Evolutionary conservation across 2,888 invertebrate species (phyloP).

Genomic region (Drosophila basisetae): DNA sequence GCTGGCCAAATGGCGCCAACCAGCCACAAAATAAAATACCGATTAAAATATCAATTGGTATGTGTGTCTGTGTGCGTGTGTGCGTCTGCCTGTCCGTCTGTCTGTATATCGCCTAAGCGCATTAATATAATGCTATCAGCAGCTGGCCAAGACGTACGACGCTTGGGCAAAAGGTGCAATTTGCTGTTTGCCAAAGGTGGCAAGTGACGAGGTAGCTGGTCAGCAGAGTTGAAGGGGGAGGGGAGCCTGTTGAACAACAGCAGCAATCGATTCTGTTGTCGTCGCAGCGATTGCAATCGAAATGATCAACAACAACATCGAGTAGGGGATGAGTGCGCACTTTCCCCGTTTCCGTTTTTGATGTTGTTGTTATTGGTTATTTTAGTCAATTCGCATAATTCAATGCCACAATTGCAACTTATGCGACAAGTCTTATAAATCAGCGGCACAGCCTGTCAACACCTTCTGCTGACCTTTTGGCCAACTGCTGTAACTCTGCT

Average conservation of each 20-base stretch:
- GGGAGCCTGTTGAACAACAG: conserved; percentile 11
- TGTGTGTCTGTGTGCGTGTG: conserved; percentile 9
- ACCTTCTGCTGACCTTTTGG: conserved; percentile 53
- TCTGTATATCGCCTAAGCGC: conserved; percentile 64
- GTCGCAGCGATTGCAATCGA: conserved; percentile 52
- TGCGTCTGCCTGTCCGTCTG: background rate
- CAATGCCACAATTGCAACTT: conserved; percentile 58
- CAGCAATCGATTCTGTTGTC: conserved; percentile 65
- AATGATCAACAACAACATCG: background rate
- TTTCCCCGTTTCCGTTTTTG: conserved; percentile 48
- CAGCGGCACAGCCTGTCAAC: conserved; percentile 50
- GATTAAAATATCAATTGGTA: conserved; percentile 74
- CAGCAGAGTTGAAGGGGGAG: background rate
- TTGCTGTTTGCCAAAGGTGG: conserved; percentile 1
- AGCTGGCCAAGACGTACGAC: conserved; percentile 49
- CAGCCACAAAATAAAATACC: conserved; percentile 73
- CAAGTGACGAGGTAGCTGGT: conserved; percentile 1
- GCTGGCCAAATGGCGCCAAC: conserved; percentile 59
- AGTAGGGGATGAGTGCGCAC: conserved; percentile 30
- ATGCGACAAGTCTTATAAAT: conserved; percentile 48
- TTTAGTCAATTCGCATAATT: conserved; percentile 51
- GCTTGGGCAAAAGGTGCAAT: conserved; percentile 33
- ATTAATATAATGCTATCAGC: conserved; percentile 76
- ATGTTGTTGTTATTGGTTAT: conserved; percentile 6
- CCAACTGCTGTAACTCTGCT: background rate